phyloP scores from a whole-genome alignment of 2,888 invertebrate genomes.

The Uropetala carovei region DNA sequence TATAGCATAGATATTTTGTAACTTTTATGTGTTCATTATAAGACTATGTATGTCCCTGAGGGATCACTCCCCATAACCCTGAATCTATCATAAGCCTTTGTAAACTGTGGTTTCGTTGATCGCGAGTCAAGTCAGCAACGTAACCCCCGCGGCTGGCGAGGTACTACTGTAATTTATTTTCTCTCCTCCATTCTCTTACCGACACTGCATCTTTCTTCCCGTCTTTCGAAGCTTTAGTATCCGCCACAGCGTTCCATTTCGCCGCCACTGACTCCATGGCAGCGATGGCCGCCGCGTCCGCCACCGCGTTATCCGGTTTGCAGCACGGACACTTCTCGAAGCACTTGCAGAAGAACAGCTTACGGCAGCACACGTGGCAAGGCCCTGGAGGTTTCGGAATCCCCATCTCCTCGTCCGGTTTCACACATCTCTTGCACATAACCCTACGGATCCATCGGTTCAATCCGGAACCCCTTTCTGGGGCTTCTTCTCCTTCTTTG shows the following conservation, averaged over 20 bases:
- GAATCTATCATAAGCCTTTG: too few species aligned
- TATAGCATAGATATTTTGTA: too few species aligned
- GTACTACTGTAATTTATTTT: too few species aligned
- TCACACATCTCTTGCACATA: slow-evolving; percentile 14
- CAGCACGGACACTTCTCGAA: slow-evolving; percentile 14
- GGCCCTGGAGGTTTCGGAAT: not conserved
- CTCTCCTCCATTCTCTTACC: not conserved
- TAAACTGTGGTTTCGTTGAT: too few species aligned
- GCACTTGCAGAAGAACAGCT: slow-evolving; percentile 42
- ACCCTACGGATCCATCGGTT: not conserved
- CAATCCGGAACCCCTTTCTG: not conserved
- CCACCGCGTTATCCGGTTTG: slow-evolving; percentile 21
- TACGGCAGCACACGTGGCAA: slow-evolving; percentile 26
- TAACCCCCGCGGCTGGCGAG: too few species aligned
- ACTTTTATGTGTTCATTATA: too few species aligned
- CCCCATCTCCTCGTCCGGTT: slow-evolving; percentile 24
- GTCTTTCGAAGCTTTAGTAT: not conserved
- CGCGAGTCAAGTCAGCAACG: too few species aligned
- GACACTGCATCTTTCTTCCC: slow-evolving; percentile 45
- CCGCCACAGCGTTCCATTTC: slow-evolving; percentile 38
- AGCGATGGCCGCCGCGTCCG: slow-evolving; percentile 26
- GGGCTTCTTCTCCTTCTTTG: not conserved
- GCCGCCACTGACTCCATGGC: slow-evolving; percentile 3
- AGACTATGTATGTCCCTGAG: too few species aligned
- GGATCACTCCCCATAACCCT: too few species aligned